Evolutionary conservation across 2,113 vertebrate species (phyloP), one percentile per base, ranked within the genome.

Genomic region (Ranitomeya imitator): DNA sequence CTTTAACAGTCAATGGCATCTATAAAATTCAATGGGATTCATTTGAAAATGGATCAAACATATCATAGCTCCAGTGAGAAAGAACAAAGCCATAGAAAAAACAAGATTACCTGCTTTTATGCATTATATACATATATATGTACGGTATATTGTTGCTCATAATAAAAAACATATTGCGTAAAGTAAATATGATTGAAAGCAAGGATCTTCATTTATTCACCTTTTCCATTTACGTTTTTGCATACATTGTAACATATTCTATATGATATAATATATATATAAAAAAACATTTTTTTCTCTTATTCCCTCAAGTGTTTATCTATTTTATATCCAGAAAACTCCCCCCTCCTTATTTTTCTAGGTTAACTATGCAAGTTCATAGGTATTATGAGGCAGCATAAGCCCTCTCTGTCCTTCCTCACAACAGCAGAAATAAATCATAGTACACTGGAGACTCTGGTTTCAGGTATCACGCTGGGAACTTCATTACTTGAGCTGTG

Each of bases 351-450:
- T 55, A 45, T 91, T 93, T 93, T 93, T 91, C 93, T 87, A 79
- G 92, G 91, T 92, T 92, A 92, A 94, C 92, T 93, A 92, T 95
- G 93, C 93, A 92, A 94, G 96, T 96, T 96, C 95, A 93, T 93
- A 93, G 94, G 94, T 94, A 96, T 93, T 95, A 92, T 94, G 92
- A 94, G 95, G 95, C 97, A 98, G 96, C 96, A 97, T 96, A 96
- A 97, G 97, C 97, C 96, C 96, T 97, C 94, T 95, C 96, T 97
- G 96, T 98, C 96, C 96, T 97, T 97, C 95, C 96, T 97, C 95
- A 96, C 98, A 97, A 99, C 97, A 98, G 97, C 97, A 95, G 95
- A 98, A 96, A 99, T 99, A 99, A 99, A 99, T 99, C 98, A 99
- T 92, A 92, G 93, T 96, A 97, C 98, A 98, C 97, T 96, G 94